Conservation (phyloP, 2,113 vertebrate genomes). For the Ophiodon elongatus region DNA sequence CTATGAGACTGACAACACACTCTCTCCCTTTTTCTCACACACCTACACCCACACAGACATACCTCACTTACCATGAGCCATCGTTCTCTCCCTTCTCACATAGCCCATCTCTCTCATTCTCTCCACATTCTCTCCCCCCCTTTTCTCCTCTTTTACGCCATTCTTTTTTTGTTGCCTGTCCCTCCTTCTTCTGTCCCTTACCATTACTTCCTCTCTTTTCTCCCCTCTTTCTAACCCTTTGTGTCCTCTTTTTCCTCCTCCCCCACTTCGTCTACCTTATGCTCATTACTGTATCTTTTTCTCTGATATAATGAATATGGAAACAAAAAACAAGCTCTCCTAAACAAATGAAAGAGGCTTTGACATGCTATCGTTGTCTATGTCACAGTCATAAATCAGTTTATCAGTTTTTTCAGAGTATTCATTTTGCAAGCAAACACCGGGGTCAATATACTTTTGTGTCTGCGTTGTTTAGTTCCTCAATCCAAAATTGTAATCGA, state of each 20-base stretch:
- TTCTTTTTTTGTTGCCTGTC: neutral
- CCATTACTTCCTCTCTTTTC: slow-evolving; percentile 16
- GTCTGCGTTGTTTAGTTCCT: neutral
- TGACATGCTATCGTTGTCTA: neutral
- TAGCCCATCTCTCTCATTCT: neutral
- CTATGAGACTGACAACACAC: slow-evolving; percentile 47
- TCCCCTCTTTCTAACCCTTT: neutral
- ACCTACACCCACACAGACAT: slow-evolving; percentile 18
- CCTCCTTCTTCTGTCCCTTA: slow-evolving; percentile 18
- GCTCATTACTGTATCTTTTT: neutral
- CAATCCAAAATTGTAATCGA: neutral
- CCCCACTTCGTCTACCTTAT: neutral
- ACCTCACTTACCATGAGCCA: slow-evolving; percentile 1
- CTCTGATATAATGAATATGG: neutral
- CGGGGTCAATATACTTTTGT: neutral
- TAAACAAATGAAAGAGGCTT: neutral
- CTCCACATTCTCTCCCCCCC: neutral
- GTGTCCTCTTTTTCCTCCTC: neutral
- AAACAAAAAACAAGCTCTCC: neutral
- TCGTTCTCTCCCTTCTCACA: neutral
- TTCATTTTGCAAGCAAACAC: neutral
- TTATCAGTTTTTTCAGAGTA: neutral
- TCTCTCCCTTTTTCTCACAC: neutral
- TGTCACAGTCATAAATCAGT: neutral
- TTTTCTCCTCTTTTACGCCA: neutral